phyloP scores from a whole-genome alignment of 2,113 vertebrate genomes.

The Atherinomorus stipes region DNA sequence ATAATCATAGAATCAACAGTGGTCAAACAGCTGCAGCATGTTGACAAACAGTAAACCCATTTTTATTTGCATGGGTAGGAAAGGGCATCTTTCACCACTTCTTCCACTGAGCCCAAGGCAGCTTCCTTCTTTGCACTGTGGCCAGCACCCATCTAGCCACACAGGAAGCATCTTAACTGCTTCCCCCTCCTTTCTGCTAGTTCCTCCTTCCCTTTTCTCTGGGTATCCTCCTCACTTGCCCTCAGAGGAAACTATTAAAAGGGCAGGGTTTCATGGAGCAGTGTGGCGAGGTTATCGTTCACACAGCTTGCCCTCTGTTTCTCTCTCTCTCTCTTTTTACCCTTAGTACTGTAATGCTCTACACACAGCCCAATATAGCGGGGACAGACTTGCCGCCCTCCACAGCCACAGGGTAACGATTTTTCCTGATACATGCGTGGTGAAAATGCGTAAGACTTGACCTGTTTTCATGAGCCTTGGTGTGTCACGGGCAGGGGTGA shows the following conservation, averaged over 20 bases:
- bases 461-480: slow-evolving; percentile 67
- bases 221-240: slow-evolving; percentile 60
- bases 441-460: slow-evolving; percentile 79
- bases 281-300: slow-evolving; percentile 75
- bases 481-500: slow-evolving; percentile 75
- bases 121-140: slow-evolving; percentile 66
- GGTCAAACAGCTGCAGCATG: slow-evolving; percentile 18
- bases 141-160: slow-evolving; percentile 71
- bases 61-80: slow-evolving; percentile 47
- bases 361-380: slow-evolving; percentile 75
- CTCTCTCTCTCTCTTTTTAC: slow-evolving; percentile 33
- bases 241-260: slow-evolving; percentile 83
- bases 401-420: slow-evolving; percentile 79
- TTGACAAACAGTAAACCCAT: slow-evolving; percentile 53
- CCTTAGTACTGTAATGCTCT: slow-evolving; percentile 62
- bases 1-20: slow-evolving; percentile 9
- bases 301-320: slow-evolving; percentile 55
- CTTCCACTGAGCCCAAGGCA: slow-evolving; percentile 70
- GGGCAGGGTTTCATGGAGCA: slow-evolving; percentile 70
- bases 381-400: slow-evolving; percentile 68
- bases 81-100: slow-evolving; percentile 68
- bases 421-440: slow-evolving; percentile 81
- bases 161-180: slow-evolving; percentile 79
- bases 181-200: slow-evolving; percentile 40
- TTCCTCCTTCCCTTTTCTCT: slow-evolving; percentile 33